A percentile compares a stretch with the other conserved stretches of the same genome.
Conservation (phyloP, 2,113 vertebrate genomes). For the Bubo blakistoni region DNA sequence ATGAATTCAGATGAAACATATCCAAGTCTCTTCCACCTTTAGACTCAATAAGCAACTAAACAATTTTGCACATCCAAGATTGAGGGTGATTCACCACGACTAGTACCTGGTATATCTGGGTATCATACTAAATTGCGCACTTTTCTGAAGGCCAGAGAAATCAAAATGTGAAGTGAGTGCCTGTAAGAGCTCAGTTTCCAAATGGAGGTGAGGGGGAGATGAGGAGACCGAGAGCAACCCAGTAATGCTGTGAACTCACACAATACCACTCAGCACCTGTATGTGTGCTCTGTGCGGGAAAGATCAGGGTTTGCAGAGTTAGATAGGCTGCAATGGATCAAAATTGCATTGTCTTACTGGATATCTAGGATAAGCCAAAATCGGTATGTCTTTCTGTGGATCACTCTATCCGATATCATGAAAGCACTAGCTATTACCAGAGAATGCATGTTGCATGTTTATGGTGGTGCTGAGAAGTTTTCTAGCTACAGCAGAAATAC, state of each 20-base stretch:
- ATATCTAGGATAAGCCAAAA: background rate
- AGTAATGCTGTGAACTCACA: background rate
- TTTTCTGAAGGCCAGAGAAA: background rate
- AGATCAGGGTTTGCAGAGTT: background rate
- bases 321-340: background rate
- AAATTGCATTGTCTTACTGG: background rate
- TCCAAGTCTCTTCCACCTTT: background rate
- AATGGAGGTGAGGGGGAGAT: background rate
- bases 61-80: background rate
- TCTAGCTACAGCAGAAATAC: background rate
- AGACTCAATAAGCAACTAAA: background rate
- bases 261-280: background rate
- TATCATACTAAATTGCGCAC: background rate
- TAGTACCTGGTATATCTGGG: background rate
- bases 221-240: background rate
- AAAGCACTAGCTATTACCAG: background rate
- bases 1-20: background rate
- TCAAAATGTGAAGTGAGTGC: background rate
- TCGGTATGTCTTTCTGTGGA: background rate
- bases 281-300: fast-evolving
- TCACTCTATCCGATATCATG: background rate
- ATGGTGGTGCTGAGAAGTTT: background rate
- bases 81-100: background rate
- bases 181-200: background rate
- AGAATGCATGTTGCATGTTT: background rate